phyloP scores from a whole-genome alignment of 2,113 vertebrate genomes.

The Nycticorax nycticorax region DNA sequence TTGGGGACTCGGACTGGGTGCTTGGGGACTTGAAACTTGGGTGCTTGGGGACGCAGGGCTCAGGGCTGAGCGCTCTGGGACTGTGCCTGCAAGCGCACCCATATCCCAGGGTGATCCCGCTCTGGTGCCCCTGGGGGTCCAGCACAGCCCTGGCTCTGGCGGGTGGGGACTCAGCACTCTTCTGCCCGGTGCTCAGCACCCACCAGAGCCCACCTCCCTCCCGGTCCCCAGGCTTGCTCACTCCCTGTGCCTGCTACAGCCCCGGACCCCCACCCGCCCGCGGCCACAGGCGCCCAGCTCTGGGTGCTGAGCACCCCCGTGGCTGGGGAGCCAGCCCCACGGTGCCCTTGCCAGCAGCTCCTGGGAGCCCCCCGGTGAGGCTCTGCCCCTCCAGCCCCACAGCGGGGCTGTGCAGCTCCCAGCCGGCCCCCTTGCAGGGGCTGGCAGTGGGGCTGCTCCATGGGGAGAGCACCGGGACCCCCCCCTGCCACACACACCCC shows the following conservation, averaged over 20 bases:
- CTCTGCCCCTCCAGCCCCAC: neutral
- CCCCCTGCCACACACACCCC: too few species aligned
- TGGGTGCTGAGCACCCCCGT: neutral
- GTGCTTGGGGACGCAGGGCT: too few species aligned
- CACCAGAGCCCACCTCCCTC: too few species aligned
- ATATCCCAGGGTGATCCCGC: rapidly evolving
- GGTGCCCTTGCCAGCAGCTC: neutral
- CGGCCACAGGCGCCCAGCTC: rapidly evolving
- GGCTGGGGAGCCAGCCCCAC: too few species aligned
- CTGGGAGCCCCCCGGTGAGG: neutral
- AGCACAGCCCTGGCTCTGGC: rapidly evolving
- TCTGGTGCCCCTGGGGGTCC: rapidly evolving
- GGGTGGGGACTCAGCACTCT: too few species aligned
- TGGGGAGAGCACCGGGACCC: rapidly evolving
- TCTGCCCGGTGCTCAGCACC: neutral
- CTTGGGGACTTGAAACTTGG: neutral
- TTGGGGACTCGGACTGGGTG: neutral
- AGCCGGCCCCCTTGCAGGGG: neutral
- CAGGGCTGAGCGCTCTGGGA: neutral
- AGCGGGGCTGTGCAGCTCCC: neutral
- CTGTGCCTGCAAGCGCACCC: neutral
- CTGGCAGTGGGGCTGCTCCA: neutral
- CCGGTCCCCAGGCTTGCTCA: neutral
- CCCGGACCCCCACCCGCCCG: neutral
- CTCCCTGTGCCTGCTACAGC: neutral